Evolutionary conservation across 2,113 vertebrate genomes (phyloP), one percentile per base, ranked within the genome.

Genomic region (Lophotis ruficrista): DNA sequence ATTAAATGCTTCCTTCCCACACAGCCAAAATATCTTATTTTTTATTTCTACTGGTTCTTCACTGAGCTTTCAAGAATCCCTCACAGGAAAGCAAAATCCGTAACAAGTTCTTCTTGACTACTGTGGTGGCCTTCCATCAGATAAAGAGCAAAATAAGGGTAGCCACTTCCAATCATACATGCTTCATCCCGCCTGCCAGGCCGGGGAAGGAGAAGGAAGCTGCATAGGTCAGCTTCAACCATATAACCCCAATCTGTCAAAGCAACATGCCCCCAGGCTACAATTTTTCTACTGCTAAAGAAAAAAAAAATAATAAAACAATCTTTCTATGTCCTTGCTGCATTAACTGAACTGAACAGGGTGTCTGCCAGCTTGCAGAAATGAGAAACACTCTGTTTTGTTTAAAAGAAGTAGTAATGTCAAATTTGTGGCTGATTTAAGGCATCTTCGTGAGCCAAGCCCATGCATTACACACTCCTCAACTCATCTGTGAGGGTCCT

Each of bases 211-310:
- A 54, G 64, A 77, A 75, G 48, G 65, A 76, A 90, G 72, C 75
- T 69, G 75, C 77, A 66, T 30, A 65, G 93, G 89, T 87, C 92
- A 92, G 76, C 91, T 83, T 70, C 89, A 94, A 69, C 76, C 65
- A 73, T 2, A 66, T 87, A 95, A 93, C 84, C 96, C 60, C 85
- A 95, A 96, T 88, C 87, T 95, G 93, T 95, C 90, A 96, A 75
- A 89, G 70, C 87, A 94, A 78, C 61, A 37, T 50, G 43, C 64
- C 91, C 68, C 25, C 47, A 45, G 80, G 91, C 64, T 88, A n/a
- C 61, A 62, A 38, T 82, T 94, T 50, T 89, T 82, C 89, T 70
- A 50, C 53, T 37, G 87, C 58, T 83, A 15, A 85, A 73, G 43
- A 56, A 81, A 62, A 54, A 50, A 81, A 15, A 51, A 64, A n/a